Percentiles rank a stretch among this genome's conserved stretches.
These are phyloP conservation scores for Caenorhabditis brenneri DNA, from an alignment of 1,140 invertebrate genomes.

Conservation along the genomic window DNA sequence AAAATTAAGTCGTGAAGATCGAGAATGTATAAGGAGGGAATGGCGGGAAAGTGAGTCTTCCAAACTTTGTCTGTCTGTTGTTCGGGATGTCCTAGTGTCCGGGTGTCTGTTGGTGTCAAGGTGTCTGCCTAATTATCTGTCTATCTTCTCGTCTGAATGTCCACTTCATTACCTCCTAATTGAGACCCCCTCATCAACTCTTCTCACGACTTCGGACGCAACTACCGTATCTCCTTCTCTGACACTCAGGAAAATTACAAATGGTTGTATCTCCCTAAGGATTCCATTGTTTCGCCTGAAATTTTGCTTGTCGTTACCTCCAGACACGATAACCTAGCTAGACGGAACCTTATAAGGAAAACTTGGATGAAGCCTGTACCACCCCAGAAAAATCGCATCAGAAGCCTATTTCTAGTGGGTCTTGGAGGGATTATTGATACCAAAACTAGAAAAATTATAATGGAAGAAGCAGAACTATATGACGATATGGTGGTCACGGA, in stretches of 20 bases:
- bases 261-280: background rate
- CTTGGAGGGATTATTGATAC: background rate
- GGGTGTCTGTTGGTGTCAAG: too few species aligned
- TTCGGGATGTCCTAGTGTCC: too few species aligned
- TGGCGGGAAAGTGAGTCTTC: background rate
- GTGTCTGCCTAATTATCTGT: too few species aligned
- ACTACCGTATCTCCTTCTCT: background rate
- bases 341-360: background rate
- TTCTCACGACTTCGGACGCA: background rate
- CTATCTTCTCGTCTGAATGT: too few species aligned
- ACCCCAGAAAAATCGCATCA: background rate
- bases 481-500: background rate
- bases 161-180: too few species aligned
- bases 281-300: background rate
- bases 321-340: background rate
- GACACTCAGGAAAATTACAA: background rate
- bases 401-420: background rate
- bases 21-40: background rate
- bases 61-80: too few species aligned
- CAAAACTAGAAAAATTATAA: background rate
- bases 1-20: background rate
- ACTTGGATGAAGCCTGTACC: background rate
- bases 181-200: background rate
- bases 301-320: background rate
- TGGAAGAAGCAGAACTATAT: background rate